Evolutionary conservation across 2,888 invertebrate genomes (phyloP).

Genomic region (Lucinisca nassula): DNA sequence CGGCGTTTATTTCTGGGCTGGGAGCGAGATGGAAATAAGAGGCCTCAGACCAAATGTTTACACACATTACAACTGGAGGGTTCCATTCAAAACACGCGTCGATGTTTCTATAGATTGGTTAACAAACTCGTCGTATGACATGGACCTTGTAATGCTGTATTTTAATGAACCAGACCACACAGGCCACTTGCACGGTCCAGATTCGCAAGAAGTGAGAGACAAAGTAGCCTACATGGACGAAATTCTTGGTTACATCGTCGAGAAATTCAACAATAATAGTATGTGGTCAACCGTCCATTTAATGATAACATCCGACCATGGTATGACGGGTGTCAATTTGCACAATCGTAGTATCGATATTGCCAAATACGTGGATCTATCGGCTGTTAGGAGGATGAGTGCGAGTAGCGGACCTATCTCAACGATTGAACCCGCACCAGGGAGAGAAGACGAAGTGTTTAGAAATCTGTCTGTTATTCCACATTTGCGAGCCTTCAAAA

Average conservation of each 20-base stretch:
- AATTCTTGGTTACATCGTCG: slow-evolving; percentile 66
- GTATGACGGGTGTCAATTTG: slow-evolving; percentile 75
- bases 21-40: slow-evolving; percentile 89
- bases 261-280: slow-evolving; percentile 32
- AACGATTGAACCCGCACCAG: slow-evolving; percentile 16
- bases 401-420: background rate
- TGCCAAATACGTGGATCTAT: background rate
- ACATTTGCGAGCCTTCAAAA: slow-evolving; percentile 89
- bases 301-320: slow-evolving; percentile 81
- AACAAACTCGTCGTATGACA: slow-evolving; percentile 26
- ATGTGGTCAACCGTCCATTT: slow-evolving; percentile 73
- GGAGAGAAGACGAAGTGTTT: slow-evolving; percentile 66
- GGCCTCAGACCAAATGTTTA: slow-evolving; percentile 86
- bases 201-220: slow-evolving; percentile 58
- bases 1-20: slow-evolving; percentile 91
- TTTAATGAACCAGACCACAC: slow-evolving; percentile 78
- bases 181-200: slow-evolving; percentile 78
- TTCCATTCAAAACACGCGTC: slow-evolving; percentile 89
- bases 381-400: background rate
- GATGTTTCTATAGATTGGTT: slow-evolving; percentile 89
- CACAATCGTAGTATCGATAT: slow-evolving; percentile 58
- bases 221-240: slow-evolving; percentile 74
- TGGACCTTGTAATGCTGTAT: slow-evolving; percentile 76
- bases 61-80: slow-evolving; percentile 86
- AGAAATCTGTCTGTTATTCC: slow-evolving; percentile 61